Base-by-base conservation (phyloP, 2,113 vertebrate species). In the Poeciliopsis retropinna region DNA sequence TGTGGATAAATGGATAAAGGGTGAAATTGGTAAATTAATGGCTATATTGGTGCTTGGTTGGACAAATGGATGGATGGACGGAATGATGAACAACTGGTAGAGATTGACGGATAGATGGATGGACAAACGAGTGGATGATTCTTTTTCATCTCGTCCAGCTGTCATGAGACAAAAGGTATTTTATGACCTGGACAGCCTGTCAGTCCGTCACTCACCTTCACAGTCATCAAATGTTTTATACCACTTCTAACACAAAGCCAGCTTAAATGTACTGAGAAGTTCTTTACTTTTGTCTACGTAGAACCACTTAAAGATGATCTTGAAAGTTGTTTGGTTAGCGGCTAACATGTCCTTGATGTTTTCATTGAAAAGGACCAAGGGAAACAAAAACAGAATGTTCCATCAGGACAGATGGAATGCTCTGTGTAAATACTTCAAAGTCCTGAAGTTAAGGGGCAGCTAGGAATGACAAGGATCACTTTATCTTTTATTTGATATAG, bases 291-390 rank as follows among this genome's bases (percentile, higher is more conserved):
- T 57, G 51, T n/a, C 51, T n/a, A n/a, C 7, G 51, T n/a, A 32
- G 6, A 62, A 29, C 3, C 31, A 28, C 51, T 41, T 1, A 37
- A 22, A n/a, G 31, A 30, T n/a, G 19, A 17, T 60, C 13, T n/a
- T 37, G 25, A 22, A 29, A 47, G 41, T 51, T 37, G 7, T 60
- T 70, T 14, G 13, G 31, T 70, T 37, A 4, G 60, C 51, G 28
- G 25, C 31, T 4, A 57, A 57, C 27, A 7, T 70, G 54, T 70
- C 31, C 54, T 28, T 70, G 51, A 70, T 70, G 34, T n/a, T 70
- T 70, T 60, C 31, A 70, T n/a, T 41, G n/a, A 41, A 29, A 17
- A 41, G 31, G 37, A 15, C 9, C 31, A 60, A 60, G 22, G 8
- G 19, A 60, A 15, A 37, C 13, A 70, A 60, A 70, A 70, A 60